Base-by-base conservation (phyloP, 2,113 vertebrate genomes). In the Stictonetta naevosa region DNA sequence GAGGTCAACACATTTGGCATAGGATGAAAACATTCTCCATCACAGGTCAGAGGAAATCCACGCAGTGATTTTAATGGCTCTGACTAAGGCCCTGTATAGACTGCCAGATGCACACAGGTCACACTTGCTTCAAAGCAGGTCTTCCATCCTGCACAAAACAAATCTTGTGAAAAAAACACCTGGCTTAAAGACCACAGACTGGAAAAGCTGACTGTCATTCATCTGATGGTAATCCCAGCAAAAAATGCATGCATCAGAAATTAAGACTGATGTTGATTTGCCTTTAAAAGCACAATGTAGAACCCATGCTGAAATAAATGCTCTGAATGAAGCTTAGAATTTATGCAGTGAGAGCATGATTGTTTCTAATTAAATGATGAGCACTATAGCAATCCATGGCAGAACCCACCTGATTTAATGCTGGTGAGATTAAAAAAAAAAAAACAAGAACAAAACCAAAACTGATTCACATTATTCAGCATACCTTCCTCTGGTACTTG, bases 391-490 rank as follows among this genome's bases (percentile, higher is more conserved):
- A 93, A 86, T 25, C 3, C 31, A 18, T 11, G 38, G 52, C 36
- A 92, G 48, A 88, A 28, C 8, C 8, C 59, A 48, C 28, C 18
- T 81, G 26, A 56, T 33, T 77, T 67, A 46, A 62, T 53, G 22
- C 8, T 5, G 3, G 10, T 4, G 16, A 22, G 22, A 3, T 23
- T 11, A 19, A 7, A 10, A 22, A 34, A n/a, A 3, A 6, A 2
- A n/a, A 64, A 78, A 76, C 58, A 26, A n/a, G 2, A 17, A 4
- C n/a, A n/a, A n/a, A n/a, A 7, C 2, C 31, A 68, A 78, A 76
- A 69, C 23, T 7, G 0, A 85, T n/a, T 88, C 40, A 55, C 6
- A 9, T 50, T 88, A 79, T 84, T 94, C 69, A 71, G 74, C n/a
- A 88, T 73, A 72, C 5, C 21, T 83, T 83, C 58, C 13, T 67